A percentile compares a stretch with the other conserved stretches of the same genome.
These are phyloP conservation scores for Chloromyia formosa DNA, from an alignment of 2,888 invertebrate species.

Conservation along the genomic window DNA sequence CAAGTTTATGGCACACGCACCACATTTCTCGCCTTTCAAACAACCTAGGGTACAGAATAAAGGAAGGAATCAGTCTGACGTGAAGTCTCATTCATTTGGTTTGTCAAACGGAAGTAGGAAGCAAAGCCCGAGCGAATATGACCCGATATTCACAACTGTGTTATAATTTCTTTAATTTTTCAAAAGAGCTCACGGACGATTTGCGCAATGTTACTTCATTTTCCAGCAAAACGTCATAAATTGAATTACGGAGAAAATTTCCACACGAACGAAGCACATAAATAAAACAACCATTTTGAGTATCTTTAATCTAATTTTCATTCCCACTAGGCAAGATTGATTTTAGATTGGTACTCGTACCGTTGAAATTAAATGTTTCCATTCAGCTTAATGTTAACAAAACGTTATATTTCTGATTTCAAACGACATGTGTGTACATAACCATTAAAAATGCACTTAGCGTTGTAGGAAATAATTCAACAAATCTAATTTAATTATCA, in stretches of 20 bases:
- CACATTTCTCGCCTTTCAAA: neutral
- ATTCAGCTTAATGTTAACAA: neutral
- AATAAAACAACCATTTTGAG: neutral
- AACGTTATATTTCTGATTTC: neutral
- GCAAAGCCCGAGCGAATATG: neutral
- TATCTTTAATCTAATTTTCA: neutral
- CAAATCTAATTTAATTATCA: too few relatives aligned
- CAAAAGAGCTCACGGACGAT: neutral
- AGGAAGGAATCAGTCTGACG: neutral
- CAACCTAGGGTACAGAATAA: neutral
- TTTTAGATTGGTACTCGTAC: neutral
- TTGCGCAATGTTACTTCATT: neutral
- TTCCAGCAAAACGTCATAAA: neutral
- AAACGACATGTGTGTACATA: too few relatives aligned
- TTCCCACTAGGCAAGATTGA: neutral
- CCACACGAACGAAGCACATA: neutral
- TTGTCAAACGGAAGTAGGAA: neutral
- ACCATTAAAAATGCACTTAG: too few relatives aligned
- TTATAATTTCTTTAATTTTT: neutral
- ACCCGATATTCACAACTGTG: neutral
- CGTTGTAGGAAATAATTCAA: too few relatives aligned
- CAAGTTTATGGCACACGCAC: conserved; percentile 27
- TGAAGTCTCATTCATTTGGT: neutral
- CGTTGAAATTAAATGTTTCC: neutral
- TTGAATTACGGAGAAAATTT: neutral